Evolutionary conservation across 2,888 invertebrate genomes (phyloP), one percentile per base, ranked within the genome.

Genomic region (Julus scandinavius): DNA sequence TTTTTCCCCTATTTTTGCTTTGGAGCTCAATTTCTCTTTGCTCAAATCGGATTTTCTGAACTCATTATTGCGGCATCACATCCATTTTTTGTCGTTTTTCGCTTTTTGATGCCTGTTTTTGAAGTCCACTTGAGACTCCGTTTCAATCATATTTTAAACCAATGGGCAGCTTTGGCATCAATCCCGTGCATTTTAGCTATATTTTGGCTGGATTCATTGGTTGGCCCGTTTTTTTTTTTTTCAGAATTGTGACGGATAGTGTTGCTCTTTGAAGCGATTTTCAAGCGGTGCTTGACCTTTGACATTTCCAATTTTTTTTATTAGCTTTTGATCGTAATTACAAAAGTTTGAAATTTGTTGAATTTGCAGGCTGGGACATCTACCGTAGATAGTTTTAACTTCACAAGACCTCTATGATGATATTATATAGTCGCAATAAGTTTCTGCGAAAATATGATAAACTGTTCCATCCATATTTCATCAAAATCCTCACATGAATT

Each of bases 41-140:
- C 72, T n/a, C 72, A 72, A 72, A 72, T 72, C 72, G 72, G 72
- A 72, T 72, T 72, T 72, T 72, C 72, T 20, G 72, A 72, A 72
- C 72, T 72, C 72, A 72, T 72, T 72, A 72, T 72, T 72, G 29
- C 29, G 9, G 72, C 72, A 72, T 72, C 72, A 29, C 29, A 72
- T 72, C 72, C 72, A 72, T 72, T 72, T 72, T 72, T 72, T 72
- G 72, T 72, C 72, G 72, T 72, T 72, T 72, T 72, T 72, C 72
- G 72, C 20, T 72, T 72, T 72, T 72, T 72, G 72, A 72, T 72
- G 72, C 72, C 72, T 72, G 72, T 72, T 72, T 72, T 72, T 72
- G 72, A 72, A 72, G 72, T 72, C 72, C 72, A 72, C 72, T 72
- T 72, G 72, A 72, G 72, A 72, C 72, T 72, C 72, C 72, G 72